Percentiles rank a stretch among this genome's conserved stretches.
Evolutionary conservation across 2,113 vertebrate genomes (phyloP).

Genomic region (Epinephelus moara): DNA sequence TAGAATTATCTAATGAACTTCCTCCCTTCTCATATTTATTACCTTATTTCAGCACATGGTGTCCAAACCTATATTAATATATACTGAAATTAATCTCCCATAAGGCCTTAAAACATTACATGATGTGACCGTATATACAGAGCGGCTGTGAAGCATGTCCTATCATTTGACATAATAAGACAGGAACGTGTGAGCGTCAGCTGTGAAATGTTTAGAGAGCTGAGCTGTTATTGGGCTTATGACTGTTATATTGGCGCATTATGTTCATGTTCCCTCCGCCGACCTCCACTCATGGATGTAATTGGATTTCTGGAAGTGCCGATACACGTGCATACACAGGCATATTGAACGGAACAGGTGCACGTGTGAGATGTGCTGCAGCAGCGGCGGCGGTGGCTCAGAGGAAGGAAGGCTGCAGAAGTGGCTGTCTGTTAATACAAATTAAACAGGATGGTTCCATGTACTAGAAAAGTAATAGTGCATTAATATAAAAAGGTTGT

Average conservation of each 20-base stretch:
- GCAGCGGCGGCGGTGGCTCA: background rate
- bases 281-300: slow-evolving; percentile 63
- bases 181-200: slow-evolving; percentile 22
- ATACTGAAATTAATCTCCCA: slow-evolving; percentile 14
- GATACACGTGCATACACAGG: background rate
- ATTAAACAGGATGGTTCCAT: slow-evolving; percentile 6
- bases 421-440: background rate
- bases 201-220: slow-evolving; percentile 38
- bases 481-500: background rate
- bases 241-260: slow-evolving; percentile 27
- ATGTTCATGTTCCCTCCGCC: slow-evolving; percentile 25
- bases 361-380: slow-evolving; percentile 21
- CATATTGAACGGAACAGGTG: slow-evolving; percentile 35
- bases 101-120: slow-evolving; percentile 12
- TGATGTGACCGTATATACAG: background rate
- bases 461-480: background rate
- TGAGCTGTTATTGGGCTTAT: background rate
- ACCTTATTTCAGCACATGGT: background rate
- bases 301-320: slow-evolving; percentile 61
- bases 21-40: background rate
- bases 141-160: background rate
- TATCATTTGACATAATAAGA: slow-evolving; percentile 33
- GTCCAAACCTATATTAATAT: background rate
- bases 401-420: slow-evolving; percentile 1
- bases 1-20: slow-evolving; percentile 30